Conservation (phyloP, 2,797 vertebrate species). For the Mallotus villosus region DNA sequence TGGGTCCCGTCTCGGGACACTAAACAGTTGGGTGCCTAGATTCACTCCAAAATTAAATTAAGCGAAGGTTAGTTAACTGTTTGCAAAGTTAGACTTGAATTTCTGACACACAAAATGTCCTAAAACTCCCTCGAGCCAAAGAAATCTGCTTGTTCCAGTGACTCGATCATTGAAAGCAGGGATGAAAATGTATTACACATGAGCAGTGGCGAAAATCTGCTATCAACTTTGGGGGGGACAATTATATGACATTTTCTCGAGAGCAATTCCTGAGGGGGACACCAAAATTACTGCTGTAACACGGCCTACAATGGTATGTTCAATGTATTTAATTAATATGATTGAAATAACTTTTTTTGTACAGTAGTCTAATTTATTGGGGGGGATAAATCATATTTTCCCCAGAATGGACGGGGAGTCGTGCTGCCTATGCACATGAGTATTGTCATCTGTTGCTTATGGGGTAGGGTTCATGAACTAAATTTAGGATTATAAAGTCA, state of each 20-base stretch:
- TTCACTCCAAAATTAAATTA: conserved; percentile 14
- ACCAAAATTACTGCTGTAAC: too few relatives aligned
- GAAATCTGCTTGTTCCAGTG: not conserved
- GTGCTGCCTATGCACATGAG: too few relatives aligned
- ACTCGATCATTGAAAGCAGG: not conserved
- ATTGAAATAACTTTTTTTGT: too few relatives aligned
- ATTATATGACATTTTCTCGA: too few relatives aligned
- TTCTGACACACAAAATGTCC: not conserved
- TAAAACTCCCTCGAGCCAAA: conserved; percentile 13
- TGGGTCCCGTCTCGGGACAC: conserved; percentile 11
- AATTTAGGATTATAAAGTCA: not conserved
- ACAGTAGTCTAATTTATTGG: too few relatives aligned
- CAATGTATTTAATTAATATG: too few relatives aligned
- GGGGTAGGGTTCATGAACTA: not conserved
- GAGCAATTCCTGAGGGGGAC: too few relatives aligned
- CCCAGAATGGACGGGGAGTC: too few relatives aligned
- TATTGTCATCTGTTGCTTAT: not conserved
- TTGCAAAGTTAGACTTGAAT: conserved; percentile 6
- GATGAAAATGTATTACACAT: not conserved
- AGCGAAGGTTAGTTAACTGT: not conserved
- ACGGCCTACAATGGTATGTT: too few relatives aligned
- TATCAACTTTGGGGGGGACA: too few relatives aligned
- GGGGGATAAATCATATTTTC: too few relatives aligned
- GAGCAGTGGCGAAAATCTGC: too few relatives aligned
- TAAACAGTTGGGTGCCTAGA: conserved; percentile 6